Base-by-base conservation (phyloP, 2,888 invertebrate genomes). In the Conops quadrifasciatus region DNA sequence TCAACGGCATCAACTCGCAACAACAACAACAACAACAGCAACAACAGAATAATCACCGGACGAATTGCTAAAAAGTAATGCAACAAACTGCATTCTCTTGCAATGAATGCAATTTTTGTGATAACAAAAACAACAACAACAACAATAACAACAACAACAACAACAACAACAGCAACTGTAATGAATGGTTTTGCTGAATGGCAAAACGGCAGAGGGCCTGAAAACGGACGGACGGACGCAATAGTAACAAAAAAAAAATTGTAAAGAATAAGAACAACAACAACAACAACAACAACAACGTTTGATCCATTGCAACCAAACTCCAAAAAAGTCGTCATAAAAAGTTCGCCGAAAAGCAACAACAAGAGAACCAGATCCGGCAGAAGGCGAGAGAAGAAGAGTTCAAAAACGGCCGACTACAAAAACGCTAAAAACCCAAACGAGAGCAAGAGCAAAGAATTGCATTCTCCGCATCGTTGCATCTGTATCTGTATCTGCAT, bases 341-440 rank as follows among this genome's bases (percentile, higher is more conserved):
- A 36, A n/a, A n/a, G n/a, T 36, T n/a, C 45, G 28, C 64, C 65
- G 28, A 67, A 68, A 60, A 70, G 71, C 62, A 72, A 67, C 68
- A 71, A 60, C 66, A n/a, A 70, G 64, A 71, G 69, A 36, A 26
- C 65, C 68, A 71, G 21, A 28, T 43, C 43, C 24, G 16, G 28
- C 64, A 70, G 24, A 13, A 51, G 9, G 36, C 36, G 9, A 36
- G 24, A 66, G 9, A 36, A 64, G 2, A 16, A 56, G 36, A 9
- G 4, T 36, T 36, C 9, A 36, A 36, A 36, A 9, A 36, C 36
- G 36, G 9, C 36, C 36, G 36, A 9, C 9, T 36, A 36, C 36
- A 36, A 36, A 36, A 36, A 36, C 36, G 36, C 4, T 36, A 36
- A 36, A 36, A 36, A 4, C 36, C 21, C 59, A 51, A 47, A 69